These are phyloP conservation scores for Caenorhabditis wallacei DNA, from an alignment of 2,888 invertebrate species.

Conservation along the genomic window DNA sequence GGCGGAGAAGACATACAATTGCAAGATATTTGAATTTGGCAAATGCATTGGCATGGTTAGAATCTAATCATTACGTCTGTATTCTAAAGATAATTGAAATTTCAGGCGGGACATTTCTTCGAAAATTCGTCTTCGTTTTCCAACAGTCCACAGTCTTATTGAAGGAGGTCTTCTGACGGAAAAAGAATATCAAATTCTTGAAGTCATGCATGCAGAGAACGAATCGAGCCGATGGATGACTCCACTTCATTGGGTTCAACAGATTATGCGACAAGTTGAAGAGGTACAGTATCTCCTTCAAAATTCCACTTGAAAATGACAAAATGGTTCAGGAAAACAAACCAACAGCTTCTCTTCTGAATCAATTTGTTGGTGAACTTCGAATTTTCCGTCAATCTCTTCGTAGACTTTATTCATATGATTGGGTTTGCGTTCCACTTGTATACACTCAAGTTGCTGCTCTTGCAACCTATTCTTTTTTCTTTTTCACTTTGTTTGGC, in stretches of 20 bases:
- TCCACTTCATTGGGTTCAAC: constrained; percentile 78
- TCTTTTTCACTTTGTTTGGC: constrained; percentile 83
- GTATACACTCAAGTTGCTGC: constrained; percentile 83
- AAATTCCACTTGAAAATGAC: background rate
- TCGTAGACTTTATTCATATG: constrained; percentile 72
- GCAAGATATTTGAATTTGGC: constrained; percentile 78
- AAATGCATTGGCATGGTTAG: constrained; percentile 72
- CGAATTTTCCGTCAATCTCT: constrained; percentile 69
- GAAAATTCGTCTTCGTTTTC: constrained; percentile 78
- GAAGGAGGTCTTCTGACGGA: constrained; percentile 72
- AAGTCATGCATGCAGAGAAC: constrained; percentile 68
- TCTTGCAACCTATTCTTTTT: constrained; percentile 84
- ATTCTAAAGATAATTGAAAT: constrained; percentile 1
- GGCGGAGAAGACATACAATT: constrained; percentile 70
- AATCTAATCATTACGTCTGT: background rate
- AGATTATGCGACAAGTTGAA: constrained; percentile 71
- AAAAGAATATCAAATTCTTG: constrained; percentile 71
- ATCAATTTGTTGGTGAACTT: constrained; percentile 70
- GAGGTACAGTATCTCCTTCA: constrained; percentile 35
- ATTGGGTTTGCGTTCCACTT: constrained; percentile 78
- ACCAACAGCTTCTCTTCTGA: constrained; percentile 72
- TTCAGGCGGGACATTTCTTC: constrained; percentile 76
- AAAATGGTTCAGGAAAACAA: constrained; percentile 66
- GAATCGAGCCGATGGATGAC: constrained; percentile 75
- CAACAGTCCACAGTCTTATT: constrained; percentile 64